These are phyloP conservation scores for Calidris pygmaea DNA, from an alignment of 2,113 vertebrate genomes.

Conservation along the genomic window DNA sequence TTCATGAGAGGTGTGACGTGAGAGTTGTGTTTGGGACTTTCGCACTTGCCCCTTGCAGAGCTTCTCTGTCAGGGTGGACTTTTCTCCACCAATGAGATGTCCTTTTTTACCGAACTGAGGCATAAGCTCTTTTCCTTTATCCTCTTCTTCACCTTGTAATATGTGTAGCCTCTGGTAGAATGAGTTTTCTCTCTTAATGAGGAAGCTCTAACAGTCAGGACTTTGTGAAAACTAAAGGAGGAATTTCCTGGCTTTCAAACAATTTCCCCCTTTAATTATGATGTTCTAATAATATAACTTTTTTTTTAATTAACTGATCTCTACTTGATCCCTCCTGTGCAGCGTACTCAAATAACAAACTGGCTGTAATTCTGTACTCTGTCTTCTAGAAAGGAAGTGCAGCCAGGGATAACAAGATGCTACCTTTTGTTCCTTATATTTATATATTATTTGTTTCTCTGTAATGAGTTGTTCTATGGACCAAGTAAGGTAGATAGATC, in stretches of 20 bases:
- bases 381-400: background rate
- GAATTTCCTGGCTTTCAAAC: conserved; percentile 63
- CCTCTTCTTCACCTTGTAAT: background rate
- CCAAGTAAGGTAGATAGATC: background rate
- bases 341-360: background rate
- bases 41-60: background rate
- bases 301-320: conserved; percentile 42
- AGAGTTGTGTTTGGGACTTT: background rate
- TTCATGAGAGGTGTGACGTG: background rate
- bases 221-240: background rate
- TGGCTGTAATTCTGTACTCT: background rate
- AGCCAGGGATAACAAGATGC: background rate
- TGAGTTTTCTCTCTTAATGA: background rate
- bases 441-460: background rate
- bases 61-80: background rate
- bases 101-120: background rate
- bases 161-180: background rate
- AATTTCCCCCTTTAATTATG: conserved; percentile 21
- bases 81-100: background rate
- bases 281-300: conserved; percentile 24
- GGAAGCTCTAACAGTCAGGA: background rate
- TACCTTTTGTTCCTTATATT: conserved; percentile 4
- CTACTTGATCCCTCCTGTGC: background rate
- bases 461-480: background rate
- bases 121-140: background rate